These are phyloP conservation scores for Heliconius cydno DNA, from an alignment of 2,888 invertebrate genomes.

Conservation along the genomic window DNA sequence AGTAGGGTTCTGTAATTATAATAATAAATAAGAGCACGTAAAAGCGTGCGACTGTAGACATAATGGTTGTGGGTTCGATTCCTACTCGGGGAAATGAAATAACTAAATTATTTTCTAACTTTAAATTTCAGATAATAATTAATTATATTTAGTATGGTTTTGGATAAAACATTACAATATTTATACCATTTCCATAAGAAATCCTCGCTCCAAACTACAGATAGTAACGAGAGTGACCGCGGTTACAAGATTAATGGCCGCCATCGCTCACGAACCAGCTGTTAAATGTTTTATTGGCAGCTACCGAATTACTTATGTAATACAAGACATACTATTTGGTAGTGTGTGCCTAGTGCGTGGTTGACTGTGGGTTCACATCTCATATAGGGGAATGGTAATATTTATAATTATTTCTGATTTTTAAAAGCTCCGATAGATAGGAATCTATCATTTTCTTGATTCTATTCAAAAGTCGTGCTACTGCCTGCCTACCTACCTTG, in stretches of 20 bases:
- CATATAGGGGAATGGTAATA: background rate
- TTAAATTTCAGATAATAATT: no score
- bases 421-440: no score
- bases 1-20: background rate
- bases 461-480: background rate
- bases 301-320: constrained; percentile 12
- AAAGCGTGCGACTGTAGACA: no score
- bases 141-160: background rate
- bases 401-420: no score
- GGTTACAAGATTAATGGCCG: constrained; percentile 35
- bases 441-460: background rate
- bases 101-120: no score
- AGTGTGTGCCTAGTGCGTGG: background rate
- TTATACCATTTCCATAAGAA: constrained; percentile 1
- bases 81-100: no score
- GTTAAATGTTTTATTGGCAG: constrained; percentile 36
- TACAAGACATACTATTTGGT: background rate
- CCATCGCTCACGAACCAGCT: constrained; percentile 30
- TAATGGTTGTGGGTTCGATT: no score
- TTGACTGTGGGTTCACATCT: background rate
- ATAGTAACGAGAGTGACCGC: constrained; percentile 27
- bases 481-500: background rate
- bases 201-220: background rate
- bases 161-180: background rate
- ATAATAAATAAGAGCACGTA: background rate